Evolutionary conservation across 2,797 vertebrate genomes (phyloP), one percentile per base, ranked within the genome.

Genomic region (Kryptopterus vitreolus): DNA sequence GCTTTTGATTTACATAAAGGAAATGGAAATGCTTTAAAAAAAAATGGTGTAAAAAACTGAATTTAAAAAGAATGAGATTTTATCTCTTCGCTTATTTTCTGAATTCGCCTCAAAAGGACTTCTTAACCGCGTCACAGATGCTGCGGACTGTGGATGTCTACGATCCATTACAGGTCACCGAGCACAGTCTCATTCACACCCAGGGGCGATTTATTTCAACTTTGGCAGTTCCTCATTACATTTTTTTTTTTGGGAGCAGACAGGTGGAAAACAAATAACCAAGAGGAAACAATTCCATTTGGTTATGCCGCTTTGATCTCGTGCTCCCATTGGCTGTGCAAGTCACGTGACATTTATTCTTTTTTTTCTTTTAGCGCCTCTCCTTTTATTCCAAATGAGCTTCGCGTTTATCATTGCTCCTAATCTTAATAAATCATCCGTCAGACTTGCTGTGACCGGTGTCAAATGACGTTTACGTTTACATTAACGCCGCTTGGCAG

Each of bases 1-100:
- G n/a, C 33, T 35, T 73, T n/a, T n/a, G 15, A 57, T 38, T 73
- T 38, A 43, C 33, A 59, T 58, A 55, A 43, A 43, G 71, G 53
- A 57, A 73, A 38, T 9, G 3, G 0, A 57, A 24, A 38, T 0
- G 0, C 3, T n/a, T n/a, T 26, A 16, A 15, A 6, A 65, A 35
- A 58, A 38, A 73, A 38, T 12, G 38, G 33, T 12, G 22, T 16
- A 38, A 24, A 57, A 16, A 15, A 8, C 22, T n/a, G 29, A 55
- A 55, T n/a, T n/a, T 1, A 11, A n/a, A 24, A n/a, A 24, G 9
- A 55, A n/a, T 58, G 7, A 3, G 43, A 13, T 24, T 57, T 55
- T 55, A 0, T 55, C 53, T 71, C 5, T 53, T 55, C n/a, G 22
- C 26, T 55, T n/a, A 2, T 50, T 35, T 38, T 3, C 1, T 72